These are phyloP conservation scores for Chelonus formosanus DNA, from an alignment of 2,888 invertebrate species.

Conservation along the genomic window DNA sequence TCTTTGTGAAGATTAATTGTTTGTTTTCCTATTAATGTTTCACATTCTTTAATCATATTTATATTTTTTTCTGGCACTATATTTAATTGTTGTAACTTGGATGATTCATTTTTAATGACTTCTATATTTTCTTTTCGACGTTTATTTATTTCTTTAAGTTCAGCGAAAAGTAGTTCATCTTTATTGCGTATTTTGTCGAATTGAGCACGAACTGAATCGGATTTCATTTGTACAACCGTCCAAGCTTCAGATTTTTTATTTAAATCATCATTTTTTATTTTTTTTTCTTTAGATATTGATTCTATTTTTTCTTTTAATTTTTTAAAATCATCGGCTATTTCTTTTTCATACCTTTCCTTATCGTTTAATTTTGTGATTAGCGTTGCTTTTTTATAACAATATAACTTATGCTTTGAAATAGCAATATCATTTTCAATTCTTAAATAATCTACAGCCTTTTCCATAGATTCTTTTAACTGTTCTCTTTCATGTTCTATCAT, in stretches of 20 bases:
- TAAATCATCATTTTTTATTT: slow-evolving; percentile 68
- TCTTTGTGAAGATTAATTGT: slow-evolving; percentile 67
- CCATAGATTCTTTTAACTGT: slow-evolving; percentile 80
- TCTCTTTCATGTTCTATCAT: slow-evolving; percentile 83
- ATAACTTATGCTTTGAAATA: slow-evolving; percentile 60
- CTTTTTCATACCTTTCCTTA: slow-evolving; percentile 43
- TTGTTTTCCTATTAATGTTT: slow-evolving; percentile 69
- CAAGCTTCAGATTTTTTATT: slow-evolving; percentile 64
- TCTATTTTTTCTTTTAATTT: slow-evolving; percentile 66
- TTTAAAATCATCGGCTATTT: slow-evolving; percentile 51
- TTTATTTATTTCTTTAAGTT: slow-evolving; percentile 75
- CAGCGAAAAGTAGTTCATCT: slow-evolving; percentile 69
- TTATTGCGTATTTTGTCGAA: slow-evolving; percentile 67
- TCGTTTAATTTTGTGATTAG: slow-evolving; percentile 44
- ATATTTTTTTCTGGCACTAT: slow-evolving; percentile 78
- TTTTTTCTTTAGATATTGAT: slow-evolving; percentile 67
- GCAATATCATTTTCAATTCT: slow-evolving; percentile 80
- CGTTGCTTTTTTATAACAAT: slow-evolving; percentile 53
- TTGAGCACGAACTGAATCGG: slow-evolving; percentile 67
- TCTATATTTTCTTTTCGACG: slow-evolving; percentile 78
- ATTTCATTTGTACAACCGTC: slow-evolving; percentile 71
- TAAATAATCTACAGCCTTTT: slow-evolving; percentile 80
- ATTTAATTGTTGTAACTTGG: slow-evolving; percentile 72
- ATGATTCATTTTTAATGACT: no score
- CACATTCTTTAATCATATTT: slow-evolving; percentile 74